These are phyloP conservation scores for Holothuria leucospilota DNA, from an alignment of 53 echinoderm and acorn worm species.

Conservation along the genomic window DNA sequence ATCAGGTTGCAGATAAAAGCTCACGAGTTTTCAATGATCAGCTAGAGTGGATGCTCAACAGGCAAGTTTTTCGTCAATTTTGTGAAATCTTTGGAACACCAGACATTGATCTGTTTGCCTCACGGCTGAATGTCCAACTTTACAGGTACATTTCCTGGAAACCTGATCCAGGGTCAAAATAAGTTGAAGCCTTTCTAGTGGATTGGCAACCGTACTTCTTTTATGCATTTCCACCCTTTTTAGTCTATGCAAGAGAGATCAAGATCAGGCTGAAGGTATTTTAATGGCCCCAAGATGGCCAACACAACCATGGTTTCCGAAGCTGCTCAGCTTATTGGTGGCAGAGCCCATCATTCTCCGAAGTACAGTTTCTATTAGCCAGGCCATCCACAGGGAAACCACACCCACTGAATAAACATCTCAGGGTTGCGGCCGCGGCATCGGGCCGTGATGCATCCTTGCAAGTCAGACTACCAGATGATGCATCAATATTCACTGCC, in stretches of 20 bases:
- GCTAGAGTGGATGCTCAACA: slow-evolving; percentile 47
- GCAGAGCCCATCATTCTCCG: not conserved
- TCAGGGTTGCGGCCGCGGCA: no score
- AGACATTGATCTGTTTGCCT: slow-evolving; percentile 64
- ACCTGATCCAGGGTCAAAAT: slow-evolving; percentile 57
- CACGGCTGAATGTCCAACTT: slow-evolving; percentile 59
- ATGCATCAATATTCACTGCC: no score
- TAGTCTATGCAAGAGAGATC: slow-evolving; percentile 5
- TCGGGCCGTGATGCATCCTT: no score
- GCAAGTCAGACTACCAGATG: no score
- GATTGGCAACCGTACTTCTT: slow-evolving; percentile 49
- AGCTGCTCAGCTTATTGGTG: no score
- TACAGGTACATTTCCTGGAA: slow-evolving; percentile 55
- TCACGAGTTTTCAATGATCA: slow-evolving; percentile 18
- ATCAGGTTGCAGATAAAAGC: not conserved
- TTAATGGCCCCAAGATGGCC: slow-evolving; percentile 36
- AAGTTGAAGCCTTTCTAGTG: slow-evolving; percentile 61
- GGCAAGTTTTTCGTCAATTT: not conserved
- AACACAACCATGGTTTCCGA: slow-evolving; percentile 49
- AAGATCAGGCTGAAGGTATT: slow-evolving; percentile 21
- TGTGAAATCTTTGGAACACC: slow-evolving; percentile 44
- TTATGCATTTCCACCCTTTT: slow-evolving; percentile 61
- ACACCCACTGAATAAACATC: slow-evolving; percentile 46
- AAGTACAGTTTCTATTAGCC: not conserved
- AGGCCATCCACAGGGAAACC: slow-evolving; percentile 10